phyloP scores from a whole-genome alignment of 2,113 vertebrate species.

The Calyptommatus sinebrachiatus region DNA sequence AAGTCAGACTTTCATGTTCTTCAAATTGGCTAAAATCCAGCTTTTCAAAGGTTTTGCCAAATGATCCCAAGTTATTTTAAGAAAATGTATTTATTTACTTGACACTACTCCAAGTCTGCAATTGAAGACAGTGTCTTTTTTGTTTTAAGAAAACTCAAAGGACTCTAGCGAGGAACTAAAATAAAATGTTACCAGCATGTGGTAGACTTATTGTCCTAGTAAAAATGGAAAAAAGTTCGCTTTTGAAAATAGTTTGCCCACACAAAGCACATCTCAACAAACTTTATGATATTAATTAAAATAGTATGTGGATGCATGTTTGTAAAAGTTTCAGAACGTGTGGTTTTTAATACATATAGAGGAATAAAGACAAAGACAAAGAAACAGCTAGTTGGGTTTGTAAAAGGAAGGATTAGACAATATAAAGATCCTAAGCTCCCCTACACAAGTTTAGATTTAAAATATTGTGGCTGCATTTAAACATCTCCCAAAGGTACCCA shows the following conservation, averaged over 20 bases:
- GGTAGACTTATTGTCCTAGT: conserved; percentile 36
- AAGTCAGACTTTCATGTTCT: background rate
- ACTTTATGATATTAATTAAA: conserved; percentile 64
- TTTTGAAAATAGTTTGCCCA: conserved; percentile 56
- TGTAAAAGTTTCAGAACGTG: conserved; percentile 54
- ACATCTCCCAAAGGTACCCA: no score
- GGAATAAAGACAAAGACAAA: conserved; percentile 29
- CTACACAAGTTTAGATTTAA: background rate
- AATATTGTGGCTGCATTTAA: background rate
- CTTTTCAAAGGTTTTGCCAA: conserved; percentile 15
- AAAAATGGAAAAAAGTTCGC: conserved; percentile 43
- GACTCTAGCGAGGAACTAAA: conserved; percentile 40
- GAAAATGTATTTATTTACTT: conserved; percentile 41
- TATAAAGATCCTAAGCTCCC: background rate
- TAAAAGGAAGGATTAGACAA: background rate
- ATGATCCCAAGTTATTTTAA: conserved; percentile 29
- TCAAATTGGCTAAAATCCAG: conserved; percentile 21
- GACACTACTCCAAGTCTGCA: conserved; percentile 46
- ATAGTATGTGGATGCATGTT: conserved; percentile 55
- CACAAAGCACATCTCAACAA: conserved; percentile 48
- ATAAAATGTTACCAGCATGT: conserved; percentile 48
- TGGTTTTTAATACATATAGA: conserved; percentile 48
- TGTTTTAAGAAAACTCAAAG: conserved; percentile 32
- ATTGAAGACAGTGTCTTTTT: conserved; percentile 32
- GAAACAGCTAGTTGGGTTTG: background rate